These are phyloP conservation scores for Vulpes lagopus DNA, from an alignment of 2,113 vertebrate genomes.

Conservation along the genomic window DNA sequence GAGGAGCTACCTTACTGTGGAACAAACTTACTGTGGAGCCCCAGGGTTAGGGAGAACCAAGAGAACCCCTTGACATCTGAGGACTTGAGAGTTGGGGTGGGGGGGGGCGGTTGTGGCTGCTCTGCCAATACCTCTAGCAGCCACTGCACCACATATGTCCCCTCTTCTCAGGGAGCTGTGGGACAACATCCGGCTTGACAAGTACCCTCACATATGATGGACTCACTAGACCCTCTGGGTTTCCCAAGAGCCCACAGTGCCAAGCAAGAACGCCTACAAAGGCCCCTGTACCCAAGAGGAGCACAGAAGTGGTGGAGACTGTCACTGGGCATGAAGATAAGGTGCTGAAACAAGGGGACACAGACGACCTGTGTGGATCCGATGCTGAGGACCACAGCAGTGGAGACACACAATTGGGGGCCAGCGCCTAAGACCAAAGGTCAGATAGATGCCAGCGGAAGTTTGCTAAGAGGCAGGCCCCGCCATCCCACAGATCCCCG, in stretches of 20 bases:
- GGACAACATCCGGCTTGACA: rapidly evolving
- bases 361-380: neutral
- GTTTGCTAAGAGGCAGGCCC: neutral
- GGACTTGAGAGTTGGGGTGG: neutral
- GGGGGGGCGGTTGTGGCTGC: neutral
- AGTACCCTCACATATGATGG: rapidly evolving
- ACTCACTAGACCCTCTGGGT: neutral
- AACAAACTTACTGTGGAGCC: neutral
- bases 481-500: rapidly evolving
- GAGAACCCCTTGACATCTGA: neutral
- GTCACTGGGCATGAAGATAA: neutral
- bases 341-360: neutral
- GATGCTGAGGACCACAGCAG: neutral
- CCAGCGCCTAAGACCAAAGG: neutral
- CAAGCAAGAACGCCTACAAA: neutral
- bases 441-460: too few species aligned
- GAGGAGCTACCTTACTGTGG: neutral
- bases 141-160: neutral
- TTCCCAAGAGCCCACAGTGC: neutral
- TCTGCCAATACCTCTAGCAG: neutral
- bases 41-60: neutral
- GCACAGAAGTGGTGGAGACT: neutral
- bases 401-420: neutral
- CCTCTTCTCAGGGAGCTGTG: neutral
- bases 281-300: neutral